These are phyloP conservation scores for Naja naja DNA, from an alignment of 2,113 vertebrate genomes.

Conservation along the genomic window DNA sequence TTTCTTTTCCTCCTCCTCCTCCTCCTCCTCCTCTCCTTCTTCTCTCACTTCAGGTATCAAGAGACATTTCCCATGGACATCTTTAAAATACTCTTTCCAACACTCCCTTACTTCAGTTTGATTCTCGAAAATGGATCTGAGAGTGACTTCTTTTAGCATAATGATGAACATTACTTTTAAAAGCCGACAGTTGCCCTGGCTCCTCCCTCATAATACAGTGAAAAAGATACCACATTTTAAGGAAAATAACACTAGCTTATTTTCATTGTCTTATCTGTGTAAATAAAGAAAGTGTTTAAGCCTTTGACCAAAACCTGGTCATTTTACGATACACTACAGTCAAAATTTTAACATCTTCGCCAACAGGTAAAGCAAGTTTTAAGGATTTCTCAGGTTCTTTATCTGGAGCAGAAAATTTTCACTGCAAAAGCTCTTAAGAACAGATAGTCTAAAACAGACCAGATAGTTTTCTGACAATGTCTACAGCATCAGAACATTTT, in stretches of 20 bases:
- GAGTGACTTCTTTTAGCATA: background rate
- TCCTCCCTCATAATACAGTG: background rate
- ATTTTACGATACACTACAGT: background rate
- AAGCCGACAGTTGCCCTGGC: background rate
- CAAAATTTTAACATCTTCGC: background rate
- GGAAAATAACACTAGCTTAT: background rate
- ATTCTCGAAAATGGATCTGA: background rate
- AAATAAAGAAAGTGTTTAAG: background rate
- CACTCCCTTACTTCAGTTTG: background rate
- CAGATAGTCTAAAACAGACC: background rate
- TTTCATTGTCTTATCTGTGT: background rate
- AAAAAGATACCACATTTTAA: too few relatives aligned
- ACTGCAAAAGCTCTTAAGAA: background rate
- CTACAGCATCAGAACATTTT: background rate
- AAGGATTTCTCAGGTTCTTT: background rate
- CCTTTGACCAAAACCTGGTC: background rate
- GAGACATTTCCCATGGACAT: background rate
- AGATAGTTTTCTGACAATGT: background rate
- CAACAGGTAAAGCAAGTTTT: background rate
- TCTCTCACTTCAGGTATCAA: too few relatives aligned
- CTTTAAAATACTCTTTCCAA: background rate
- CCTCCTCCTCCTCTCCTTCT: too few relatives aligned
- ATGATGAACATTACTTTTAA: background rate
- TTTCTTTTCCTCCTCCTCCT: too few relatives aligned
- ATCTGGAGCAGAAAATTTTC: background rate